Conservation (phyloP, 2,888 invertebrate species). For the Neoitamus cyanurus region DNA sequence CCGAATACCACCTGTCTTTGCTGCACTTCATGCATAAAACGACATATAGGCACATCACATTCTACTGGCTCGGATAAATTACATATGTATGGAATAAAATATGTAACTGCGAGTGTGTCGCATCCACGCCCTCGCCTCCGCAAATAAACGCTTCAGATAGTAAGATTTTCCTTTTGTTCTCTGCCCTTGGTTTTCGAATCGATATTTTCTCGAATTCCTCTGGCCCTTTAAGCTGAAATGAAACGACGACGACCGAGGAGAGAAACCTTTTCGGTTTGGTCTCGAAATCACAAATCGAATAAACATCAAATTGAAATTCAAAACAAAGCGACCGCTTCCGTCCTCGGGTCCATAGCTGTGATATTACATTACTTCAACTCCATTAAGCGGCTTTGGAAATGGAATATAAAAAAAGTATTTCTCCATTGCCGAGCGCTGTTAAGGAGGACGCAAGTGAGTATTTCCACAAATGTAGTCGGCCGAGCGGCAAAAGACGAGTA, state of each 20-base stretch:
- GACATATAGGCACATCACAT: not conserved
- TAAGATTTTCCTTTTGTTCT: not conserved
- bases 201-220: not conserved
- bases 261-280: not conserved
- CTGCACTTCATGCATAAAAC: not conserved
- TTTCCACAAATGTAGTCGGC: not conserved
- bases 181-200: not conserved
- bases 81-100: not conserved
- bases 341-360: not conserved
- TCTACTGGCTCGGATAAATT: not conserved
- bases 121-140: not conserved
- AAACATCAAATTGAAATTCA: not conserved
- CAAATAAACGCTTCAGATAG: not conserved
- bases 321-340: not conserved
- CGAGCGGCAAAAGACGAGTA: not conserved
- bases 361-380: slow-evolving; percentile 12
- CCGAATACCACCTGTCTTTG: not conserved
- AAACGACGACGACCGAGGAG: not conserved
- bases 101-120: not conserved
- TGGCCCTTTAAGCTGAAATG: not conserved
- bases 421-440: not conserved
- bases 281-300: not conserved
- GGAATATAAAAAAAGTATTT: not conserved
- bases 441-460: not conserved
- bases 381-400: not conserved